Evolutionary conservation across 1,140 invertebrate species (phyloP).

Genomic region (Heliconius nattereri): DNA sequence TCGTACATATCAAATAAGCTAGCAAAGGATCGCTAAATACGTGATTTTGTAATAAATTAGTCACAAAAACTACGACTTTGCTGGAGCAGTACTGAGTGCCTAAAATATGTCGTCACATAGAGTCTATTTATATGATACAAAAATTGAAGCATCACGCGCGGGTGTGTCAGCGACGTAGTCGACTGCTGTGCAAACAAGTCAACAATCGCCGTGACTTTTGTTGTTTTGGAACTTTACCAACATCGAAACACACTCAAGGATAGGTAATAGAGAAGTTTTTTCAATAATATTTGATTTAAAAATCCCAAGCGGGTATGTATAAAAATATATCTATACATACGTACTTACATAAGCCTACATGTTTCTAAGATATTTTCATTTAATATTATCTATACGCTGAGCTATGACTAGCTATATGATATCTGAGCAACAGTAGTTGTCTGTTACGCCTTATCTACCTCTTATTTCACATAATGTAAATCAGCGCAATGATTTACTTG

Average conservation of each 20-base stretch:
- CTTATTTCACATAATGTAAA: neutral
- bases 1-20: constrained; percentile 9
- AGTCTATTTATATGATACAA: constrained; percentile 48
- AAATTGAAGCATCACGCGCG: constrained; percentile 57
- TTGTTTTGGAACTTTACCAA: constrained; percentile 49
- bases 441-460: neutral
- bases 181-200: constrained; percentile 32
- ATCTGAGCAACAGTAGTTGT: neutral
- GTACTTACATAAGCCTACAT: neutral
- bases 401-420: neutral
- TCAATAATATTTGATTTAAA: neutral
- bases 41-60: constrained; percentile 25
- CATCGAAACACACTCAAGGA: constrained; percentile 26
- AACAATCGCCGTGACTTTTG: constrained; percentile 54
- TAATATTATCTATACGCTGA: neutral
- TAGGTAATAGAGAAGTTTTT: constrained; percentile 11
- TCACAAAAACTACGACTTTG: constrained; percentile 23
- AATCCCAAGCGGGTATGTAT: neutral
- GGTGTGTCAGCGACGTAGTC: constrained; percentile 69
- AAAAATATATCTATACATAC: neutral
- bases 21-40: constrained; percentile 26
- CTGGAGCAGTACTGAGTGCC: neutral
- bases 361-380: neutral
- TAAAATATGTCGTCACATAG: constrained; percentile 39
- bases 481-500: neutral